Conservation (phyloP, 2,888 invertebrate genomes). For the Lysandra coridon region DNA sequence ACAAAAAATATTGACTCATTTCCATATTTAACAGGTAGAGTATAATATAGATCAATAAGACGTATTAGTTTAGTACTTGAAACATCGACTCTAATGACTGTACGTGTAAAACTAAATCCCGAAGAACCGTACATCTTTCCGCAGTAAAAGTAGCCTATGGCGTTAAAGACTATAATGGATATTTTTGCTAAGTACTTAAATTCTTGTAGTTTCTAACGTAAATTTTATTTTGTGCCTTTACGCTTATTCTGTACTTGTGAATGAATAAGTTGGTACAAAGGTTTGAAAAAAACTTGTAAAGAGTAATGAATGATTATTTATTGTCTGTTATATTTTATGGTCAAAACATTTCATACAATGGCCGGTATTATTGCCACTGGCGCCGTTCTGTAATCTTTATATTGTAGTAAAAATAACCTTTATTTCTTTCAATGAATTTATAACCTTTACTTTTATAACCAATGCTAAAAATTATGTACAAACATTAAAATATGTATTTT, state of each 20-base stretch:
- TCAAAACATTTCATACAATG: conserved; percentile 12
- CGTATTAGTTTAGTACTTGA: not conserved
- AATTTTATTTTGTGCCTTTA: not conserved
- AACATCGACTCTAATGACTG: too few relatives aligned
- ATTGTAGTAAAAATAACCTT: not conserved
- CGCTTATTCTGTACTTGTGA: not conserved
- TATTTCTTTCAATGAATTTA: not conserved
- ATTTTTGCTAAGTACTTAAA: too few relatives aligned
- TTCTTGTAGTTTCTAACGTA: not conserved
- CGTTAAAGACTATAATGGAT: too few relatives aligned
- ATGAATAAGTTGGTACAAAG: not conserved
- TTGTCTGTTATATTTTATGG: conserved; percentile 10
- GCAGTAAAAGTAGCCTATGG: too few relatives aligned
- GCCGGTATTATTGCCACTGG: conserved; percentile 1
- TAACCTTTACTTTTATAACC: not conserved
- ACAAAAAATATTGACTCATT: conserved; percentile 10
- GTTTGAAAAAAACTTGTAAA: not conserved
- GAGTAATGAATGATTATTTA: conserved; percentile 9
- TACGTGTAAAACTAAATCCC: too few relatives aligned
- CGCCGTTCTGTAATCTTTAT: not conserved
- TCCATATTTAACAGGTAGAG: not conserved
- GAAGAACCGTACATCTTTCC: too few relatives aligned
- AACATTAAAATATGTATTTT: not conserved
- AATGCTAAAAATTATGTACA: not conserved
- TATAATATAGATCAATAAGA: not conserved